Evolutionary conservation across 2,888 invertebrate genomes (phyloP).

Genomic region (Cecidostiba fungosa): DNA sequence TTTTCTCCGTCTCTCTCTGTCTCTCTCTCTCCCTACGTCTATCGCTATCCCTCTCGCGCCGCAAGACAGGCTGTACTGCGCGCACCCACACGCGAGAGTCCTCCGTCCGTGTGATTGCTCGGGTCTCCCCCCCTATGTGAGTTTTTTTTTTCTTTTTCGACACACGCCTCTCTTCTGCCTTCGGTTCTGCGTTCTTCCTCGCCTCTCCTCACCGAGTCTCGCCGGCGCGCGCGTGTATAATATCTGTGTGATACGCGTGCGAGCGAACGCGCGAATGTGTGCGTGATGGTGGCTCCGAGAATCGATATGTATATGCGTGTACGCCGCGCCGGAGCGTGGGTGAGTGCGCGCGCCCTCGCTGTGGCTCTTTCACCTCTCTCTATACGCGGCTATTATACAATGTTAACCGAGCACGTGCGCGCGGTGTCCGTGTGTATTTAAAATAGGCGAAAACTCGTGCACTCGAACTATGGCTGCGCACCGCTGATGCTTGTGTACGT

Average conservation of each 20-base stretch:
- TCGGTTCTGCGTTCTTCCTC: neutral
- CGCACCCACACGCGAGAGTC: neutral
- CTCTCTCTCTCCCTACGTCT: neutral
- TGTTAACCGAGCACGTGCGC: neutral
- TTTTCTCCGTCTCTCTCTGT: slow-evolving; percentile 49
- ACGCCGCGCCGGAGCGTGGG: neutral
- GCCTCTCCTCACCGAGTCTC: neutral
- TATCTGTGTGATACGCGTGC: neutral
- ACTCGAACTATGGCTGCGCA: neutral
- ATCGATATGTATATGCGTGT: slow-evolving; percentile 3
- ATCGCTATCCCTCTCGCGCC: neutral
- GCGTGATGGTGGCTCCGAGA: neutral
- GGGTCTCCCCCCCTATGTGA: neutral
- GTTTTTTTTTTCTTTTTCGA: slow-evolving; percentile 11
- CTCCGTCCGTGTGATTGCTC: neutral
- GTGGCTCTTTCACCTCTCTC: too few relatives aligned
- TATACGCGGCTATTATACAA: too few relatives aligned
- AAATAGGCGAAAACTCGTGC: too few relatives aligned
- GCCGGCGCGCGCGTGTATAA: neutral
- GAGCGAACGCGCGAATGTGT: too few relatives aligned
- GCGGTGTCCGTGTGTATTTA: neutral
- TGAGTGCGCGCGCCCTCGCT: neutral
- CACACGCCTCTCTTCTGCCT: slow-evolving; percentile 19
- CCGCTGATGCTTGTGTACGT: too few relatives aligned
- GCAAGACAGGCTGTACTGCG: neutral